Evolutionary conservation across 2,797 vertebrate genomes (phyloP), one percentile per base, ranked within the genome.

Genomic region (Onychomys arenicola): DNA sequence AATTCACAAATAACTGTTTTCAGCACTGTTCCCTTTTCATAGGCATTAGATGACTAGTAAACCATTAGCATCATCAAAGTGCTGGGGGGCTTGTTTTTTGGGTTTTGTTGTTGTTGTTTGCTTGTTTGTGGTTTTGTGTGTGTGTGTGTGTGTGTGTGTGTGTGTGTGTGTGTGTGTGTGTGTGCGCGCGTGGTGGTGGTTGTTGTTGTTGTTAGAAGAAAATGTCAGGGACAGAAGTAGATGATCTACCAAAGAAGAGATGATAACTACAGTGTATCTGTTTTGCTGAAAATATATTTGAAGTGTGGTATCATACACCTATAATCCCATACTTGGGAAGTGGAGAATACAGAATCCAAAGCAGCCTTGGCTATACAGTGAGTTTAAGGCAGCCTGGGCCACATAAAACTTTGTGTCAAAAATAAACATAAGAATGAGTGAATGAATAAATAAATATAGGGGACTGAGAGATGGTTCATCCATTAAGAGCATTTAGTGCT

Each of bases 1-100:
- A 49, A 69, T n/a, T 95, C 69, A 91, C 43, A 96, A 96, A 43
- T 92, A 83, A 82, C 75, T 89, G 85, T n/a, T 94, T 80, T 71
- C 37, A 89, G 61, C 75, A 81, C 46, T 19, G 77, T 69, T 93
- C 55, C 34, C 69, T 95, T 92, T 93, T 57, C 95, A 85, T 77
- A 87, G n/a, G 71, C 19, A 80, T 95, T 61, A 67, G 57, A 89
- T 90, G 80, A 93, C 34, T 94, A 86, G 75, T 67, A 89, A 85
- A 83, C 49, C 59, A 83, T 80, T 59, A 87, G 69, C n/a, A 91
- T 67, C 57, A 91, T 91, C 59, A 83, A 95, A 90, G 69, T n/a
- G 13, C 89, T 92, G 16, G 6, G 61, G 59, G 52, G 5, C 2
- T 16, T 59, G 21, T 9, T 37, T 55, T n/a, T 76, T 27, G 21